phyloP scores from a whole-genome alignment of 53 echinoderm and acorn worm species.

The Crossaster papposus region DNA sequence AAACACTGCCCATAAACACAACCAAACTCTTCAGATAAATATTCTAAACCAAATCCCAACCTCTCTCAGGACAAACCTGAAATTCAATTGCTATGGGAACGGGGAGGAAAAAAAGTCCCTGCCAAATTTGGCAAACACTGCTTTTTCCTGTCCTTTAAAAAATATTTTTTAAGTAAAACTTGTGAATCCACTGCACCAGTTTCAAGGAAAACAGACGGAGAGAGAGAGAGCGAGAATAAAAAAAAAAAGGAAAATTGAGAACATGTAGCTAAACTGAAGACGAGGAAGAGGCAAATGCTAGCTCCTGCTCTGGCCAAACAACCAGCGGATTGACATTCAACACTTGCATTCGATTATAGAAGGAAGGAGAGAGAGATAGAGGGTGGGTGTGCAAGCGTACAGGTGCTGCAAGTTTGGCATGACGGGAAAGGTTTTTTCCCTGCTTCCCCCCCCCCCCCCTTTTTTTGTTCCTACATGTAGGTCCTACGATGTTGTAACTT shows the following conservation, averaged over 20 bases:
- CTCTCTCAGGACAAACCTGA: too few relatives aligned
- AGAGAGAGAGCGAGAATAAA: not conserved
- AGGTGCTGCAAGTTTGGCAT: not conserved
- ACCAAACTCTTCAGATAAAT: too few relatives aligned
- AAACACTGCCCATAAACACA: too few relatives aligned
- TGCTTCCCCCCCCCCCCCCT: not conserved
- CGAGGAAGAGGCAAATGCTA: conserved; percentile 15
- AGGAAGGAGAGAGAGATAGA: too few relatives aligned
- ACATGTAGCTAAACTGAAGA: not conserved
- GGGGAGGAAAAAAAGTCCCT: too few relatives aligned
- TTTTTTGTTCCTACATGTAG: not conserved
- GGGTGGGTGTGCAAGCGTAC: conserved; percentile 23
- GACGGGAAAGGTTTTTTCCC: not conserved
- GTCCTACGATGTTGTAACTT: not conserved
- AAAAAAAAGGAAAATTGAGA: not conserved
- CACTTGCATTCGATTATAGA: conserved; percentile 56
- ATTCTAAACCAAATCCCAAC: too few relatives aligned
- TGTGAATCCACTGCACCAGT: not conserved
- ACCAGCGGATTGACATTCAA: conserved; percentile 49
- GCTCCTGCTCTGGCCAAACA: conserved; percentile 40
- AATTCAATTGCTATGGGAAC: too few relatives aligned
- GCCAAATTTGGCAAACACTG: too few relatives aligned
- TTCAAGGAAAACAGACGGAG: not conserved
- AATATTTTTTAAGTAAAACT: not conserved
- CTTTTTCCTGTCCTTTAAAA: too few relatives aligned